Evolutionary conservation across 2,113 vertebrate species (phyloP).

Genomic region (Engraulis encrasicolus): DNA sequence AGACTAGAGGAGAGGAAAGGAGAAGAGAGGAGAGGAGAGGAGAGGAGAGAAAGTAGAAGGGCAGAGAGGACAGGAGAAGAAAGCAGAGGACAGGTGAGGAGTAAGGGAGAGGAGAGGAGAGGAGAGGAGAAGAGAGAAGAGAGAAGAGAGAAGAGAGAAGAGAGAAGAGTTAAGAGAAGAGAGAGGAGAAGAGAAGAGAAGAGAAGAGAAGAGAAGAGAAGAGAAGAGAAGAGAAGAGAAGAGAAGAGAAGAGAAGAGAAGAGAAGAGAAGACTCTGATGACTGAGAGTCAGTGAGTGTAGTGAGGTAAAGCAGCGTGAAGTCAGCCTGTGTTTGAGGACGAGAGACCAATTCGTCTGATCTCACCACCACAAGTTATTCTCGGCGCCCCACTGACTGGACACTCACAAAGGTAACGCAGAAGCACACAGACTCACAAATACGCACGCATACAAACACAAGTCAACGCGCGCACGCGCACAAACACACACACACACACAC

Average conservation of each 20-base stretch:
- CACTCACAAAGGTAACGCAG: conserved; percentile 54
- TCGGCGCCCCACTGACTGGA: conserved; percentile 38
- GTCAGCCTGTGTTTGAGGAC: conserved; percentile 18
- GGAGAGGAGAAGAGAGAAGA: neutral
- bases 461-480: neutral
- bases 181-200: too few species aligned
- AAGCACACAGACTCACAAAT: neutral
- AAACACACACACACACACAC: neutral
- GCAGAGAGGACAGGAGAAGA: neutral
- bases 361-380: conserved; percentile 36
- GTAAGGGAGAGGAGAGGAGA: neutral
- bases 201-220: neutral
- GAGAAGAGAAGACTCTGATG: neutral
- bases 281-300: neutral
- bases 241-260: neutral
- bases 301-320: neutral
- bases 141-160: neutral
- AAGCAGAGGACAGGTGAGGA: neutral
- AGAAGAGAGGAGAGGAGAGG: neutral
- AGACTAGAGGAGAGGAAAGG: neutral
- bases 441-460: neutral
- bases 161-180: too few species aligned
- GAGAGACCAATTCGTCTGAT: conserved; percentile 7
- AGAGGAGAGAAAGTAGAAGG: neutral
- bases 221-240: neutral